Base-by-base conservation (phyloP, 2,888 invertebrate species). In the Morpho achilles region DNA sequence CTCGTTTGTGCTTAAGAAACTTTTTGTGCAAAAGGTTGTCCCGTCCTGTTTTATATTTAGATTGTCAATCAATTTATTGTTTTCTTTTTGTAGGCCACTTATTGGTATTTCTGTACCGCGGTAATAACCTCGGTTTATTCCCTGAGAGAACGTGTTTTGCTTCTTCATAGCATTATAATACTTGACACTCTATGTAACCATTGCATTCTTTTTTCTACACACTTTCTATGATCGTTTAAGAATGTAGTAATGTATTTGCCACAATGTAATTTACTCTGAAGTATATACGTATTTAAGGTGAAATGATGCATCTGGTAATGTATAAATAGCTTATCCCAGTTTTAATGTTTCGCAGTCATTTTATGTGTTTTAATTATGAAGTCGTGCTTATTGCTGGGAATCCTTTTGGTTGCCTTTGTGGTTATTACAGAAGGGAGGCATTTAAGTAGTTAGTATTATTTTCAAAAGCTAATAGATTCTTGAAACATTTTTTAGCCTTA, bases 391-490 rank as follows among this genome's bases (percentile, higher is more conserved):
- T 22, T 43, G 43, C 7, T 51, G 3, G 9, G 7, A 32, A 8
- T 51, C 9, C 23, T 51, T 7, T 43, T 51, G 9, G 7, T 48
- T 32, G 32, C 48, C 6, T 9, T 51, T 43, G 1, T 43, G 23
- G 43, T n/a, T n/a, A 9, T 23, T 23, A 9, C 23, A 7, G n/a
- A 3, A 0, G n/a, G 43, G 3, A 23, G 22, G 7, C 7, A 43
- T 10, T 51, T 44, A 44, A 7, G 16, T 9, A 8, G 57, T 58
- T 54, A 56, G 56, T 59, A 59, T 32, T 5, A 5, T 32, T 32
- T 32, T 32, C 5, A 32, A 32, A 3, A 32, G 32, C 32, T 32
- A 16, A 32, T 32, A 32, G 32, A 3, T 32, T 32, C 3, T 32
- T 5, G 2, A 32, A 32, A 32, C 5, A 32, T 32, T 32, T 32